Evolutionary conservation across 2,797 vertebrate species (phyloP).

Genomic region (Knipowitschia caucasica): DNA sequence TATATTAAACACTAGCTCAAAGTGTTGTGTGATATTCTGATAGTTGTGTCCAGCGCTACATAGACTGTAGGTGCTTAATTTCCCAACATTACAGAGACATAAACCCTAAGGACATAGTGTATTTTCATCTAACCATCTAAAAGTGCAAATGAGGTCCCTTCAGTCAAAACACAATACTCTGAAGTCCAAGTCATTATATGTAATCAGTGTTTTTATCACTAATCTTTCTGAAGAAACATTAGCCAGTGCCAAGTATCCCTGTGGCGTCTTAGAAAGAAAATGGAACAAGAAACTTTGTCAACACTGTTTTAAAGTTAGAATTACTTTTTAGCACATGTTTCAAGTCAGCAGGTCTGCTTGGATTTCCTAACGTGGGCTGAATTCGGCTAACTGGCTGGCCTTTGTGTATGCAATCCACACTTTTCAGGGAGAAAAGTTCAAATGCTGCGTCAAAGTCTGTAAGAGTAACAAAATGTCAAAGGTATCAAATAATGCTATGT

Average conservation of each 20-base stretch:
- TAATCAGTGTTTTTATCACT: neutral
- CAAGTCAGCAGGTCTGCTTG: slow-evolving; percentile 7
- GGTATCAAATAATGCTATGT: slow-evolving; percentile 6
- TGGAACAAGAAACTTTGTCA: slow-evolving; percentile 1
- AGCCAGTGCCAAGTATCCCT: neutral
- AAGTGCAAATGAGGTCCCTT: too few relatives aligned
- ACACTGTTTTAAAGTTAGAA: slow-evolving; percentile 4
- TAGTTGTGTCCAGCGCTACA: too few relatives aligned
- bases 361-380: slow-evolving; percentile 1
- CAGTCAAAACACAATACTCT: neutral
- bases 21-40: too few relatives aligned
- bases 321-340: slow-evolving; percentile 5
- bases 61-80: too few relatives aligned
- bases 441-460: neutral
- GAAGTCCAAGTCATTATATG: neutral
- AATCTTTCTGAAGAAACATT: neutral
- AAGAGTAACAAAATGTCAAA: neutral
- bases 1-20: too few relatives aligned
- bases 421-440: slow-evolving; percentile 2
- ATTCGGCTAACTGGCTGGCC: neutral
- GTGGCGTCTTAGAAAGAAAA: neutral
- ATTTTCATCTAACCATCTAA: too few relatives aligned
- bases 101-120: too few relatives aligned
- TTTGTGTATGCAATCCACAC: neutral
- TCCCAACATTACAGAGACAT: too few relatives aligned